Evolutionary conservation across 2,888 invertebrate genomes (phyloP).

Genomic region (Mechanitis messenoides): DNA sequence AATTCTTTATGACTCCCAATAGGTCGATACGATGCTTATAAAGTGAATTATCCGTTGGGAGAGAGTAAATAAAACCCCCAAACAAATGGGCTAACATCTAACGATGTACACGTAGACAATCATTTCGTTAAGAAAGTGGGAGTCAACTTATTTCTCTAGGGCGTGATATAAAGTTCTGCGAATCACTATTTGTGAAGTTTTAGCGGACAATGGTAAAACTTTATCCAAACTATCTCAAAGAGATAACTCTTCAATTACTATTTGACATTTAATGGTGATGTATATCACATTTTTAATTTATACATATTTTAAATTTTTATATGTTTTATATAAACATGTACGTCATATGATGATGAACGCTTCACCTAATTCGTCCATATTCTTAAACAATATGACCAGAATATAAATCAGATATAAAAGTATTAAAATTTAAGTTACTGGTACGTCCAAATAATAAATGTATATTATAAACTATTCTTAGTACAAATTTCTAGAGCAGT

Average conservation of each 20-base stretch:
- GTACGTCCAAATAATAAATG: constrained; percentile 4
- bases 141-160: constrained; percentile 60
- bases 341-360: no score
- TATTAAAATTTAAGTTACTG: background rate
- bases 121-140: constrained; percentile 73
- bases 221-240: constrained; percentile 11
- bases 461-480: constrained; percentile 12
- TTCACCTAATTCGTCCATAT: no score
- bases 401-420: no score
- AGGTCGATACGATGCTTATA: constrained; percentile 70
- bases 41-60: constrained; percentile 72
- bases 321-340: no score
- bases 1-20: constrained; percentile 66
- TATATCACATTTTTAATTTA: no score
- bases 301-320: no score
- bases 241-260: no score
- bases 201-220: constrained; percentile 30
- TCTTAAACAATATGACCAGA: no score
- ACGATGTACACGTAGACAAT: constrained; percentile 73
- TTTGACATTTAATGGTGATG: no score
- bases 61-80: constrained; percentile 68
- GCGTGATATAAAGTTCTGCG: constrained; percentile 31
- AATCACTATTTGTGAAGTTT: constrained; percentile 31
- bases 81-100: constrained; percentile 71
- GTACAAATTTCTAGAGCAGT: constrained; percentile 24